These are phyloP conservation scores for Gallinago jamesoni DNA, from an alignment of 2,113 vertebrate species.

Conservation along the genomic window DNA sequence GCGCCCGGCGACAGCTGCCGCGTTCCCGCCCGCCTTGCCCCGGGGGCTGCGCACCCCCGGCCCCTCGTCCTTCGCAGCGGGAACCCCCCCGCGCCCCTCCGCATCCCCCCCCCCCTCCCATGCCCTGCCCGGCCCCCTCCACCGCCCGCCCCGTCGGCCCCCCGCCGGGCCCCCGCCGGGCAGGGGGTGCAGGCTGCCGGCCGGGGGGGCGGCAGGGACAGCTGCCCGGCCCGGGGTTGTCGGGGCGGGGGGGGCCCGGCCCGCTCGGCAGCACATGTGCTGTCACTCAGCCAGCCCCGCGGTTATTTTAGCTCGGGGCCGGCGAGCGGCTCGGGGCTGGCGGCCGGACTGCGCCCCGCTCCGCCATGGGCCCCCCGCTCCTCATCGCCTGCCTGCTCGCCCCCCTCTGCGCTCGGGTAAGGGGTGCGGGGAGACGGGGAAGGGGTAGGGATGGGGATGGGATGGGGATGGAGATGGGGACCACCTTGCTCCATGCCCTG, in stretches of 20 bases:
- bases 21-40: background rate
- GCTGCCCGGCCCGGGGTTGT: slow-evolving; percentile 20
- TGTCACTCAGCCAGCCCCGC: slow-evolving; percentile 75
- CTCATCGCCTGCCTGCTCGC: slow-evolving; percentile 64
- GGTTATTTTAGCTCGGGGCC: slow-evolving; percentile 32
- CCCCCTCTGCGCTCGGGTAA: slow-evolving; percentile 67
- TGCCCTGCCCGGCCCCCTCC: background rate
- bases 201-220: slow-evolving; percentile 1
- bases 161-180: background rate
- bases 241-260: background rate
- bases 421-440: background rate
- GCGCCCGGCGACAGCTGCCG: background rate
- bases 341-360: background rate
- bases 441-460: background rate
- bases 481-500: background rate
- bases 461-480: background rate
- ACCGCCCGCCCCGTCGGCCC: background rate
- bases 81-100: background rate
- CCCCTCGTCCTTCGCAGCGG: background rate
- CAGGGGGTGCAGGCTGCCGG: background rate
- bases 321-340: background rate
- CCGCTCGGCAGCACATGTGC: slow-evolving; percentile 72
- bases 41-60: background rate
- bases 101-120: background rate
- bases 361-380: slow-evolving; percentile 44